phyloP scores from a whole-genome alignment of 2,888 invertebrate species.

The Acheta domesticus region DNA sequence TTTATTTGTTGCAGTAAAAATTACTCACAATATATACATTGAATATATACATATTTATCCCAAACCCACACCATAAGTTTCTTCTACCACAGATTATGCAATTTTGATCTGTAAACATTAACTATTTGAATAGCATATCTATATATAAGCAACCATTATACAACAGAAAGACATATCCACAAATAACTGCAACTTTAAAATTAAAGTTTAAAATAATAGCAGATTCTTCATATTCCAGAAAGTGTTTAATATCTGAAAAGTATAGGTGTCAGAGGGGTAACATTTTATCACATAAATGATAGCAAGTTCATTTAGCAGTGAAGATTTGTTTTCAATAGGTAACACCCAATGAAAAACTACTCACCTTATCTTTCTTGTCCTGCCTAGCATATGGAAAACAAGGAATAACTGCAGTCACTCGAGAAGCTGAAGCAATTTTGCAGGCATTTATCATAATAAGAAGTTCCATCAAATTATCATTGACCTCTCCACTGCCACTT shows the following conservation, averaged over 20 bases:
- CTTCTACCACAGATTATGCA: no score
- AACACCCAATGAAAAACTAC: slow-evolving; percentile 34
- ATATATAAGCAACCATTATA: no score
- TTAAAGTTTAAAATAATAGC: no score
- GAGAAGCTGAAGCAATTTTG: slow-evolving; percentile 90
- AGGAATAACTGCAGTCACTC: slow-evolving; percentile 93
- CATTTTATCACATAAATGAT: background rate
- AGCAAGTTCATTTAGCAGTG: background rate
- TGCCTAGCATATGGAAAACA: slow-evolving; percentile 95
- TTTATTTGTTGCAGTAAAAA: no score
- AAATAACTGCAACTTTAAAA: no score
- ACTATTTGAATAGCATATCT: no score
- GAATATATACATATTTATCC: no score
- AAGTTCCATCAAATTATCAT: slow-evolving; percentile 93
- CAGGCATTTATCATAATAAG: slow-evolving; percentile 96
- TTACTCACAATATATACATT: no score
- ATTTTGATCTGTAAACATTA: no score
- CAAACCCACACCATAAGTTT: no score
- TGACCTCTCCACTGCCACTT: slow-evolving; percentile 89
- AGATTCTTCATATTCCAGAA: no score
- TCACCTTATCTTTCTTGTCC: slow-evolving; percentile 92
- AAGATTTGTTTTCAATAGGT: background rate
- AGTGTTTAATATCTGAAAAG: background rate
- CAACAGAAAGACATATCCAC: no score
- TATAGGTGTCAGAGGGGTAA: background rate